These are phyloP conservation scores for Meiosimyza decipiens DNA, from an alignment of 2,888 invertebrate genomes.

Conservation along the genomic window DNA sequence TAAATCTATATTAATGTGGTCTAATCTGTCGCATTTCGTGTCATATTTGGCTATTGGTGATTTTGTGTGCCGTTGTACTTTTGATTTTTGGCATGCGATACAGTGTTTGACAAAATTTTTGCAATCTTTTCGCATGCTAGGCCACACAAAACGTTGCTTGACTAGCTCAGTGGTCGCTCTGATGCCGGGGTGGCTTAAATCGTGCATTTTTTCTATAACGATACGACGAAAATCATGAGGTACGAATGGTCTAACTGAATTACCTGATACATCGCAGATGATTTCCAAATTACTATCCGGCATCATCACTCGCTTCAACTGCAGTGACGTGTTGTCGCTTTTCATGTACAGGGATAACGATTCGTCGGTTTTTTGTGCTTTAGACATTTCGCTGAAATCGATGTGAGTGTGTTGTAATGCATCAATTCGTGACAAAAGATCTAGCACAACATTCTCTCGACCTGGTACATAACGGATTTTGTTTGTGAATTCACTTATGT, in stretches of 20 bases:
- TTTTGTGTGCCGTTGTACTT: conserved; percentile 18
- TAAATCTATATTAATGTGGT: conserved; percentile 35
- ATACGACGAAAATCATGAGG: neutral
- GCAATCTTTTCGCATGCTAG: conserved; percentile 20
- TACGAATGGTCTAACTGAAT: conserved; percentile 29
- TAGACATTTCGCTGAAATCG: too few relatives aligned
- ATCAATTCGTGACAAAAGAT: too few relatives aligned
- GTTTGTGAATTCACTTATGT: too few relatives aligned
- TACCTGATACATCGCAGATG: conserved; percentile 6
- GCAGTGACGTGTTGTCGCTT: neutral
- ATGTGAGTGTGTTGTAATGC: too few relatives aligned
- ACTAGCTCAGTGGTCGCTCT: neutral
- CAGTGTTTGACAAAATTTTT: conserved; percentile 23
- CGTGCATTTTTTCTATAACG: neutral
- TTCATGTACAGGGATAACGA: too few relatives aligned
- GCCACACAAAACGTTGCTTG: conserved; percentile 26
- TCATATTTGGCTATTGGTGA: conserved; percentile 8
- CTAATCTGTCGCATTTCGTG: conserved; percentile 22
- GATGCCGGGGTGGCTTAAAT: neutral
- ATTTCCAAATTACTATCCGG: neutral
- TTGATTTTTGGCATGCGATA: conserved; percentile 20
- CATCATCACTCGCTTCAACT: neutral
- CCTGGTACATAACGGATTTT: too few relatives aligned
- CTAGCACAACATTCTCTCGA: too few relatives aligned
- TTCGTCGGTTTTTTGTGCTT: too few relatives aligned